phyloP scores from a whole-genome alignment of 2,113 vertebrate species.

The Pedionomus torquatus region DNA sequence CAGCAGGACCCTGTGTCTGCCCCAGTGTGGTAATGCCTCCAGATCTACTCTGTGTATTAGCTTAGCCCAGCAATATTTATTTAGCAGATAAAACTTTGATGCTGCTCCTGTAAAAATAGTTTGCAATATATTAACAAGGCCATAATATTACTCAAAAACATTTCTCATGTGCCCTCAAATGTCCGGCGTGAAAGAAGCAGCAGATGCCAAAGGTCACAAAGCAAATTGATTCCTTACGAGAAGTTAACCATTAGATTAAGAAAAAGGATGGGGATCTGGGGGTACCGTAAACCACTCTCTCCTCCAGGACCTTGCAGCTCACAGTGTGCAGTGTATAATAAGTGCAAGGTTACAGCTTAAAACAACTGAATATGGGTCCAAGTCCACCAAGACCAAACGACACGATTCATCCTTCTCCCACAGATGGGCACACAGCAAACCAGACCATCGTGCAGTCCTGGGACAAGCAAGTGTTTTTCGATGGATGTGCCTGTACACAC shows the following conservation, averaged over 20 bases:
- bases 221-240: background rate
- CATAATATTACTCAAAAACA: background rate
- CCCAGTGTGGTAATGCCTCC: background rate
- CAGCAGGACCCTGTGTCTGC: background rate
- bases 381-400: background rate
- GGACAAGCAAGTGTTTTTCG: background rate
- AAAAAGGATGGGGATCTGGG: background rate
- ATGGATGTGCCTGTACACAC: fast-evolving
- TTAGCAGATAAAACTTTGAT: conserved; percentile 10
- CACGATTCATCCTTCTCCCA: background rate
- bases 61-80: background rate
- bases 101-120: background rate
- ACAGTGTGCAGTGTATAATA: background rate
- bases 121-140: background rate
- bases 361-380: background rate
- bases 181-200: background rate
- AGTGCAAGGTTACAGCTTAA: background rate
- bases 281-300: background rate
- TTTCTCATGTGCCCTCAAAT: background rate
- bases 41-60: background rate
- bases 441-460: fast-evolving
- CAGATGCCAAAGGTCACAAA: conserved; percentile 8
- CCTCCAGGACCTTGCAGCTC: background rate
- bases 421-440: background rate
- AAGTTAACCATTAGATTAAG: background rate